Evolutionary conservation across 2,797 vertebrate species (phyloP), one percentile per base, ranked within the genome.

Genomic region (Cuculus canorus): DNA sequence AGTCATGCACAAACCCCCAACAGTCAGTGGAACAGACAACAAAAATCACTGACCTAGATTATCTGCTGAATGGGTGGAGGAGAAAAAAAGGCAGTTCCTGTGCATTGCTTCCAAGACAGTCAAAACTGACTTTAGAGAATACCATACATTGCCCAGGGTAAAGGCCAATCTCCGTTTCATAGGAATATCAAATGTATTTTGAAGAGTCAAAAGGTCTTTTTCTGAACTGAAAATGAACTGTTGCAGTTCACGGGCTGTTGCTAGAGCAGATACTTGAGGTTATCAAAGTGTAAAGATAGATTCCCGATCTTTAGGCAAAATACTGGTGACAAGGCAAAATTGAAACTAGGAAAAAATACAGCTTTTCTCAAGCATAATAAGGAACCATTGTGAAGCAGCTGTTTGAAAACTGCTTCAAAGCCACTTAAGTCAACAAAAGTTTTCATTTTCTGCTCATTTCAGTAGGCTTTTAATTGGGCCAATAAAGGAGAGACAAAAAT

Each of bases 391-490:
- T 57, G 81, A 68, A 92, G 60, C 23, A 87, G 93, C 66, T 60
- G 5, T 88, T 78, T 72, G 78, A 56, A 94, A 88, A 80, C n/a
- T 68, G 78, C 81, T 95, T 93, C 32, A 30, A 68, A 93, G 79
- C 60, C 64, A 68, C 90, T 89, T 80, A 84, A 90, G 83, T 64
- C 81, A 92, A 48, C 4, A 54, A 72, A 66, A 88, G 33, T 82
- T 90, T 94, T 82, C 30, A 85, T 88, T 94, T 94, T 35, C n/a
- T 77, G 39, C 56, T 93, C 63, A 33, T 79, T 93, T 79, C 77
- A 79, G 63, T 17, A 56, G 45, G 77, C 24, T 80, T 95, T 96
- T 86, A 76, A 94, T 92, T 73, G 82, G 71, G 64, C 63, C 85
- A 94, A 56, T 90, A 66, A 79, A 70, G 70, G 14, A 71, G 25